Base-by-base conservation (phyloP, 2,888 invertebrate species). In the Parochlus steinenii region DNA sequence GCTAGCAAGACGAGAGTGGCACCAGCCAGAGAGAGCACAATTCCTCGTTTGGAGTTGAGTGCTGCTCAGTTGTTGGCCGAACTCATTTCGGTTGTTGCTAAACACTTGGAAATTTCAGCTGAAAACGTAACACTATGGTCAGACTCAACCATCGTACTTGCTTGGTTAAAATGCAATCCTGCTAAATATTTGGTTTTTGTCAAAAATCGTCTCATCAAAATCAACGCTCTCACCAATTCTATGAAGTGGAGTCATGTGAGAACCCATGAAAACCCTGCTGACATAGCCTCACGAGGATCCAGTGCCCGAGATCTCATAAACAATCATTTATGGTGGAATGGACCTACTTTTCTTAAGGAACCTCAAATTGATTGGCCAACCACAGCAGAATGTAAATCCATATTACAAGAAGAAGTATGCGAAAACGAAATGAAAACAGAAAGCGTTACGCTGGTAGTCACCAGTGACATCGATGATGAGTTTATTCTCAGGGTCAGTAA, bases 41-140 rank as follows among this genome's bases (percentile, higher is more conserved):
- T 48, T 15, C 44, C 45, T 6, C 36, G 46, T 5, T 36, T 49
- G 5, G 45, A 48, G 19, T 34, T 50, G 11, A 39, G 42, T n/a
- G 41, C 36, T 16, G 41, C 43, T 8, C 10, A 8, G n/a, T 8
- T 28, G 4, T 8, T 28, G 3, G 5, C 28, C 8, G 6, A 7
- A 14, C 14, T 28, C 3, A 12, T 28, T 4, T 5, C n/a, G n/a
- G n/a, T n/a, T n/a, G n/a, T n/a, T n/a, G n/a, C n/a, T n/a, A n/a
- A n/a, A n/a, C n/a, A n/a, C n/a, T n/a, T 30, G 18, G 10, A 4
- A 6, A 10, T 11, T 6, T 7, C 17, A 18, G 11, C 19, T 10
- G 4, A 7, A 17, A 10, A 18, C 8, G 18, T 30, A 8, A 30
- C 16, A 8, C 11, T 30, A 15, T 42, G 41, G 42, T 38, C 28